Conservation (phyloP, 2,797 vertebrate genomes). For the Petrocephalus sullivani region DNA sequence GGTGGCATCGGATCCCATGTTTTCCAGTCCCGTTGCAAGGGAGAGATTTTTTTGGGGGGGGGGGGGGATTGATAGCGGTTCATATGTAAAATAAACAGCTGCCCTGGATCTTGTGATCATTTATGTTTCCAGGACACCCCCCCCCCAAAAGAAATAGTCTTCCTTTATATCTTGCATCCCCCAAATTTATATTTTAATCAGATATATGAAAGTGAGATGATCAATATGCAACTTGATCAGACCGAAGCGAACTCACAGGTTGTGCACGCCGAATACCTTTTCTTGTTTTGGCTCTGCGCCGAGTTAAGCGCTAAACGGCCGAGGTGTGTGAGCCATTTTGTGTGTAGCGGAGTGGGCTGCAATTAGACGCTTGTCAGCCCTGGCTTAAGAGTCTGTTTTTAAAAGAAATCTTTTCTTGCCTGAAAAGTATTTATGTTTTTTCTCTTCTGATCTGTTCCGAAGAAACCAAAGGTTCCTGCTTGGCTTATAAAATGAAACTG, state of each 20-base stretch:
- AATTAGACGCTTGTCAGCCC: constrained; percentile 8
- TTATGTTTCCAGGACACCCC: not conserved
- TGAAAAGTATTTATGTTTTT: not conserved
- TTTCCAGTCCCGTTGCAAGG: not conserved
- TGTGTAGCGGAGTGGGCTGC: not conserved
- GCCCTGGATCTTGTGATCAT: not conserved
- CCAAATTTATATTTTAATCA: not conserved
- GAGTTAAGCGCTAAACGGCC: not conserved
- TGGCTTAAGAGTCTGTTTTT: not conserved
- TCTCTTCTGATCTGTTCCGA: not conserved
- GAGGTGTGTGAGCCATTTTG: constrained; percentile 14
- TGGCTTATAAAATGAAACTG: not conserved
- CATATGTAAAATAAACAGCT: not conserved
- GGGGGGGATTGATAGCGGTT: not conserved
- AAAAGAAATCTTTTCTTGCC: not conserved
- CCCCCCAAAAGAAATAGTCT: not conserved
- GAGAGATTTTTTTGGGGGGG: not conserved
- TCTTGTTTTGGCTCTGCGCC: not conserved
- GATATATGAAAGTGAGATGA: not conserved
- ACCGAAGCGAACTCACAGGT: not conserved
- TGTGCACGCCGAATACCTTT: not conserved
- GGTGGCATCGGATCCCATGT: not conserved
- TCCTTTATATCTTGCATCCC: not conserved
- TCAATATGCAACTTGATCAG: not conserved
- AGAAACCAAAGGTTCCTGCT: not conserved